Evolutionary conservation across 1,140 invertebrate species (phyloP).

Genomic region (Choristoneura fumiferana): DNA sequence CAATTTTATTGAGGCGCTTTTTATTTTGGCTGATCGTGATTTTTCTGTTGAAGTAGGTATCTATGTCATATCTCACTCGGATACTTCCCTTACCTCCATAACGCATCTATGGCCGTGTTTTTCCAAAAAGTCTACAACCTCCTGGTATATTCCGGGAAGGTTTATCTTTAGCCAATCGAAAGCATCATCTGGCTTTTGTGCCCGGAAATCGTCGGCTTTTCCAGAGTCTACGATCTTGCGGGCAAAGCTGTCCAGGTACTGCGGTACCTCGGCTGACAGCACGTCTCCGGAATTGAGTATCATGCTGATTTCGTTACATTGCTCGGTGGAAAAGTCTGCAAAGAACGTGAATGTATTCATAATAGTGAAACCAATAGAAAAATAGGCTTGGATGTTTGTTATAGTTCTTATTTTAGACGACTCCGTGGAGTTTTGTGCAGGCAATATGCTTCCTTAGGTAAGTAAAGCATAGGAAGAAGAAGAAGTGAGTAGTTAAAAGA

Average conservation of each 20-base stretch:
- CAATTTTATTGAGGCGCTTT: too few species aligned
- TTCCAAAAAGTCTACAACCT: constrained; percentile 82
- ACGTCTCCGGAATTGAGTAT: constrained; percentile 84
- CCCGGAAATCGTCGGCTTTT: constrained; percentile 76
- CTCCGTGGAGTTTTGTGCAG: too few species aligned
- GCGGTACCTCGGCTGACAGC: constrained; percentile 84
- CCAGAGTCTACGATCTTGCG: constrained; percentile 73
- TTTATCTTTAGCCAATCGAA: constrained; percentile 80
- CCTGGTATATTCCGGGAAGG: constrained; percentile 69
- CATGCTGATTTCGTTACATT: constrained; percentile 81
- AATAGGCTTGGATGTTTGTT: constrained; percentile 1
- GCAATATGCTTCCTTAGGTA: too few species aligned
- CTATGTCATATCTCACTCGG: too few species aligned
- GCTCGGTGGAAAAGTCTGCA: constrained; percentile 80
- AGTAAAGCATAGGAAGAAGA: too few species aligned
- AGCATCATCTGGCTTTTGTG: constrained; percentile 75
- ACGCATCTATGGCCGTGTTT: constrained; percentile 86
- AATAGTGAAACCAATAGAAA: not conserved
- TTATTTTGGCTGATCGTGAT: too few species aligned
- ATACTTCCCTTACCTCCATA: constrained; percentile 80
- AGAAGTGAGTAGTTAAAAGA: too few species aligned
- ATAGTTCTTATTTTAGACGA: too few species aligned
- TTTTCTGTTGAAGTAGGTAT: too few species aligned
- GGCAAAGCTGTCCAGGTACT: constrained; percentile 78
- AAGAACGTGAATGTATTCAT: constrained; percentile 18